Conservation (phyloP, 2,113 vertebrate species). For the Malurus melanocephalus region DNA sequence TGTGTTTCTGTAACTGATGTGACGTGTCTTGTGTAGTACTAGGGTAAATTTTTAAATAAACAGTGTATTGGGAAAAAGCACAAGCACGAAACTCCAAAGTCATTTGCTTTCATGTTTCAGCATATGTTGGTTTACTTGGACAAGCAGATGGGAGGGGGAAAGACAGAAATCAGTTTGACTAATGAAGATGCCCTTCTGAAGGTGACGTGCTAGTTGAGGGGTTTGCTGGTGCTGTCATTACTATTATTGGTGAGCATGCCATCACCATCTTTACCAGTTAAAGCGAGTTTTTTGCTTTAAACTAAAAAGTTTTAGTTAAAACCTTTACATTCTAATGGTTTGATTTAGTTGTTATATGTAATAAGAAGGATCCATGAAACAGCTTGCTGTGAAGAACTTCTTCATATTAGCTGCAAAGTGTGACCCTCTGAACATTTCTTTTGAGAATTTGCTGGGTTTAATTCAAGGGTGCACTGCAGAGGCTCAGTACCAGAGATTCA, state of each 20-base stretch:
- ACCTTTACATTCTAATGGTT: neutral
- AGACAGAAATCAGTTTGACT: neutral
- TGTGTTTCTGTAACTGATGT: constrained; percentile 26
- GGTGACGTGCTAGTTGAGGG: neutral
- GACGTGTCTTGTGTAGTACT: constrained; percentile 3
- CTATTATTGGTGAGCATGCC: neutral
- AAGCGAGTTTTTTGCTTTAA: neutral
- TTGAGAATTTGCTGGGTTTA: neutral
- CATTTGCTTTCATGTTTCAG: neutral
- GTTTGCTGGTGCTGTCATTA: neutral
- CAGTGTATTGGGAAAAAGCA: neutral
- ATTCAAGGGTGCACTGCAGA: neutral
- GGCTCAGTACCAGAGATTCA: neutral
- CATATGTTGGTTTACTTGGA: neutral
- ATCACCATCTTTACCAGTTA: neutral
- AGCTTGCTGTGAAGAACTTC: neutral
- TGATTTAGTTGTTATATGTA: neutral
- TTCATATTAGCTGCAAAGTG: neutral
- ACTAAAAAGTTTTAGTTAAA: neutral
- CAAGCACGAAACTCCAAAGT: neutral
- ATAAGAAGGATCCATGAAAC: neutral
- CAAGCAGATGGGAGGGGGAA: neutral
- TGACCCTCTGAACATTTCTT: neutral
- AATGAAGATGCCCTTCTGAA: neutral
- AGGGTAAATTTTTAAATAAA: neutral